Evolutionary conservation across 2,888 invertebrate genomes (phyloP).

Genomic region (Caradrina kadenii): DNA sequence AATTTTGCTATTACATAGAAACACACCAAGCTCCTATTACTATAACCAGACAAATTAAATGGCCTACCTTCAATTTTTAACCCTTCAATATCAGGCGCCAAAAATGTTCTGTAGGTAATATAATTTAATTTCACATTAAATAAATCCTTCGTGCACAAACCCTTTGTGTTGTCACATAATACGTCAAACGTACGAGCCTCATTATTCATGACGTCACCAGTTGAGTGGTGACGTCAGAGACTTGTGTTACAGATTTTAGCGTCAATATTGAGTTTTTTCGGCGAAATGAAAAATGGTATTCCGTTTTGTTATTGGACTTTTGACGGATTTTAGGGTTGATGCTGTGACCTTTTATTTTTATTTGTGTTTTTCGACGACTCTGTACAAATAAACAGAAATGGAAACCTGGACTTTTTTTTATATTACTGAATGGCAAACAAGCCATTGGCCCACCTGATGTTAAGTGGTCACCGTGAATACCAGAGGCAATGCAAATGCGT

Average conservation of each 20-base stretch:
- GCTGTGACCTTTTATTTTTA: background rate
- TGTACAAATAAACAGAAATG: too few species aligned
- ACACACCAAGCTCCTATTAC: too few species aligned
- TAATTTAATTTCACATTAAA: slow-evolving; percentile 36
- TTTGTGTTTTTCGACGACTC: background rate
- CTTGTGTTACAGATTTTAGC: slow-evolving; percentile 49
- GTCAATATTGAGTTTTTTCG: slow-evolving; percentile 53
- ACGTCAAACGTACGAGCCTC: slow-evolving; percentile 55
- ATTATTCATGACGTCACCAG: slow-evolving; percentile 70
- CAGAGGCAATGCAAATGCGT: too few species aligned
- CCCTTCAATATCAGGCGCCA: slow-evolving; percentile 1
- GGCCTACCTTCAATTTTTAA: background rate
- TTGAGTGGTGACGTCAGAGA: slow-evolving; percentile 57
- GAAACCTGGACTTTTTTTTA: too few species aligned
- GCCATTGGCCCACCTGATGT: too few species aligned
- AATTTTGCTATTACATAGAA: too few species aligned
- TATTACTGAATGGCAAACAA: too few species aligned
- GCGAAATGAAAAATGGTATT: slow-evolving; percentile 39
- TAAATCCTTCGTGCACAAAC: slow-evolving; percentile 44
- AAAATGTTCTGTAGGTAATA: background rate
- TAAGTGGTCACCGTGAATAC: too few species aligned
- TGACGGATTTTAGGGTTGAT: slow-evolving; percentile 7
- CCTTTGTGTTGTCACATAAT: slow-evolving; percentile 44
- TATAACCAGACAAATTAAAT: background rate
- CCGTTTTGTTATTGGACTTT: slow-evolving; percentile 38